Conservation (phyloP, 2,888 invertebrate species). For the Julus scanicus region DNA sequence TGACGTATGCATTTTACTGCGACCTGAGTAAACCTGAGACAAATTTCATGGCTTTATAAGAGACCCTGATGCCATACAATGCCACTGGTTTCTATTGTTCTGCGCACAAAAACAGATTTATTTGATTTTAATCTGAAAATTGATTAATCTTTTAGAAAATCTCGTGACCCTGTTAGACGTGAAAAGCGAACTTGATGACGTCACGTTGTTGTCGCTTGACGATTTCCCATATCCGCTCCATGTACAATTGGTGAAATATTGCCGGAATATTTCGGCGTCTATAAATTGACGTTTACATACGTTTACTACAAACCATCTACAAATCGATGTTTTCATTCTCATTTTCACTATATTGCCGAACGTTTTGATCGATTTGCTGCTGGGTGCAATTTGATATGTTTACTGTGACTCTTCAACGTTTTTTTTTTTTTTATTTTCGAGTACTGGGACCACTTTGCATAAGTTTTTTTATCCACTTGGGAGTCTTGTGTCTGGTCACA, state of each 20-base stretch:
- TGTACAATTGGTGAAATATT: not conserved
- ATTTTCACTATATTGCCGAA: not conserved
- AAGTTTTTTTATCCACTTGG: too few species aligned
- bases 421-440: too few species aligned
- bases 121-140: not conserved
- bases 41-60: not conserved
- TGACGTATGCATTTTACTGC: not conserved
- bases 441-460: too few species aligned
- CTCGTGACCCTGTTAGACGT: not conserved
- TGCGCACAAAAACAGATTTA: not conserved
- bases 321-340: too few species aligned
- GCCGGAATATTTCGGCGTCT: not conserved
- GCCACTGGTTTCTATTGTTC: not conserved
- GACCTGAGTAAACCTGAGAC: too few species aligned
- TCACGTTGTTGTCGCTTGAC: not conserved
- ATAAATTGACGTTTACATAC: not conserved
- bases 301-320: not conserved
- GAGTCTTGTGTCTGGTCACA: too few species aligned
- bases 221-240: not conserved
- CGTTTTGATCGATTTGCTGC: not conserved
- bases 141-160: not conserved
- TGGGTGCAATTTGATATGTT: too few species aligned
- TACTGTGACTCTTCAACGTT: too few species aligned
- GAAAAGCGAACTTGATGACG: not conserved
- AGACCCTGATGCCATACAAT: not conserved